phyloP scores from a whole-genome alignment of 2,888 invertebrate genomes.

The Cephus pygmeus region DNA sequence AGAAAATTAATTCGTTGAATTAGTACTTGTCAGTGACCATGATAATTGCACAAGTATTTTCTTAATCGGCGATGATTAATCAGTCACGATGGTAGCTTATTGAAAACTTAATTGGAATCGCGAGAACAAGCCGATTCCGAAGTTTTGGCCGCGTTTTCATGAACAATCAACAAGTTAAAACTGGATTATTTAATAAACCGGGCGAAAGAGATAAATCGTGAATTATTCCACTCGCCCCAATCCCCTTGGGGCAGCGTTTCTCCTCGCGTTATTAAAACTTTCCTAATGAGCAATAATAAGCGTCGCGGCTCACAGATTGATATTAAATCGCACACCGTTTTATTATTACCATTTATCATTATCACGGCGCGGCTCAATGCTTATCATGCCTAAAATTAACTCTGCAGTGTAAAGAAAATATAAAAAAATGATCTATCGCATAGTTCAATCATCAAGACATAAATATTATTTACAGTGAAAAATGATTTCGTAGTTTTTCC shows the following conservation, averaged over 20 bases:
- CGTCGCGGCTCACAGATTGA: slow-evolving; percentile 49
- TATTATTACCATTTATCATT: slow-evolving; percentile 52
- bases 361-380: slow-evolving; percentile 31
- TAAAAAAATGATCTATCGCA: not conserved
- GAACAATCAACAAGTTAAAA: slow-evolving; percentile 56
- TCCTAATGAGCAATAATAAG: slow-evolving; percentile 58
- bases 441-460: not conserved
- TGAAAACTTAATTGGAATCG: slow-evolving; percentile 32
- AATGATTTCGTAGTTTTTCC: not conserved
- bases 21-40: not conserved
- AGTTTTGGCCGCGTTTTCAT: slow-evolving; percentile 23
- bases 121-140: slow-evolving; percentile 16
- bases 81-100: slow-evolving; percentile 20
- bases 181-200: slow-evolving; percentile 46
- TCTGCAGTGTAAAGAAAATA: not conserved
- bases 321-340: slow-evolving; percentile 53
- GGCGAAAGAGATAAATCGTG: slow-evolving; percentile 52
- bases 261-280: slow-evolving; percentile 58
- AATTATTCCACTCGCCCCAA: slow-evolving; percentile 29
- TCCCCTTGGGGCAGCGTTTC: slow-evolving; percentile 23
- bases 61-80: slow-evolving; percentile 25
- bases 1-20: not conserved
- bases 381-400: not conserved
- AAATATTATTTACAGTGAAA: not conserved
- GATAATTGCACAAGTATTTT: not conserved